Conservation (phyloP, 2,797 vertebrate species). For the Poeciliopsis paucimaculata region DNA sequence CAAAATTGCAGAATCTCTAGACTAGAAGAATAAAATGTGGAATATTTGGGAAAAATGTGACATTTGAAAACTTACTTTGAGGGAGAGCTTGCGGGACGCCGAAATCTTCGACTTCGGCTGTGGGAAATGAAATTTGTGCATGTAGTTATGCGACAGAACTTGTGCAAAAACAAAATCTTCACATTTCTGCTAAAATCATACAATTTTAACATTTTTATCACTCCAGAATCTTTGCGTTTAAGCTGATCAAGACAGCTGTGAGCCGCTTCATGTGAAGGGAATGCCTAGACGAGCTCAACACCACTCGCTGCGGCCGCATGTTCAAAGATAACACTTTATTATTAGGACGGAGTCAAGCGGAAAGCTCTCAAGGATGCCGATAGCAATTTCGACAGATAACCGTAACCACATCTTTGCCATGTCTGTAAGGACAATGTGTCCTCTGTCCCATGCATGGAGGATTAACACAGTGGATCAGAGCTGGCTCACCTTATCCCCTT, state of each 20-base stretch:
- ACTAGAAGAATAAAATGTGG: neutral
- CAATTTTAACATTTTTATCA: neutral
- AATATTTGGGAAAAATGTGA: neutral
- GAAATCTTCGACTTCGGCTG: conserved; percentile 98
- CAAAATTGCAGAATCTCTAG: neutral
- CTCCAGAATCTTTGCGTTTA: neutral
- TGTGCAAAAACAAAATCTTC: neutral
- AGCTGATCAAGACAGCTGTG: neutral
- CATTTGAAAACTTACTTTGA: conserved; percentile 85
- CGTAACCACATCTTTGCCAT: conserved; percentile 50
- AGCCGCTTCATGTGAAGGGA: neutral
- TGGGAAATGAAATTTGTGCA: conserved; percentile 8
- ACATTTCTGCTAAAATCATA: neutral
- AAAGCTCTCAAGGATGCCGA: conserved; percentile 68
- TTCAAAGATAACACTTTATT: conserved; percentile 73
- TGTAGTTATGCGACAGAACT: neutral
- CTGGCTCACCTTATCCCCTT: conserved; percentile 75
- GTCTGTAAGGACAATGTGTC: conserved; percentile 59
- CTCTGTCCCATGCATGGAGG: conserved; percentile 47
- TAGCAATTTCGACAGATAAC: conserved; percentile 64
- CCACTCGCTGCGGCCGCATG: conserved; percentile 20
- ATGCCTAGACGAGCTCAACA: neutral
- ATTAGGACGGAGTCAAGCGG: conserved; percentile 73
- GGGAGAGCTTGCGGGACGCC: conserved; percentile 93
- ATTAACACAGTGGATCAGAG: conserved; percentile 63